These are phyloP conservation scores for Calcarius lapponicus DNA, from an alignment of 2,797 vertebrate genomes.

Conservation along the genomic window DNA sequence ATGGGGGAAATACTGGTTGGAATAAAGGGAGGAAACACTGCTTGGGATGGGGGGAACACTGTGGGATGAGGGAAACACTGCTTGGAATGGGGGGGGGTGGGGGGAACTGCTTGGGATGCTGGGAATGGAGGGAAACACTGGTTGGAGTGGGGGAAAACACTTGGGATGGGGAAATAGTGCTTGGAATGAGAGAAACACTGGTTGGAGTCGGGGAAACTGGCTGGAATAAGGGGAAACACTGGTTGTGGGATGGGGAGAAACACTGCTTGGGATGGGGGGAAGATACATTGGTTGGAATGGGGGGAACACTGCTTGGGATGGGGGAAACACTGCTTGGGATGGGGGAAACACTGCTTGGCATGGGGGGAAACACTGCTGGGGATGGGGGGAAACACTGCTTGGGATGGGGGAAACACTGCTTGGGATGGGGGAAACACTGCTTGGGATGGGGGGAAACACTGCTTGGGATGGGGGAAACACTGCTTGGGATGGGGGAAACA, in stretches of 20 bases:
- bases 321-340: neutral
- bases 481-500: neutral
- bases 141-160: too few species aligned
- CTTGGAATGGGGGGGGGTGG: neutral
- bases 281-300: too few species aligned
- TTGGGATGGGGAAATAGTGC: too few species aligned
- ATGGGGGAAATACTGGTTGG: neutral
- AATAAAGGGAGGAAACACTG: too few species aligned
- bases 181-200: neutral
- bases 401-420: accelerated
- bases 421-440: neutral
- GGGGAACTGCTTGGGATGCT: too few species aligned
- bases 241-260: too few species aligned
- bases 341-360: too few species aligned
- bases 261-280: neutral
- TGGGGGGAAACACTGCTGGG: too few species aligned
- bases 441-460: neutral
- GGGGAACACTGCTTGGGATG: neutral
- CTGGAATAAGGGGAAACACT: too few species aligned
- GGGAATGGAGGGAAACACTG: neutral
- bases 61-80: neutral
- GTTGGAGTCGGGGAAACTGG: too few species aligned
- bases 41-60: too few species aligned
- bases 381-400: neutral
- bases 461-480: neutral